Evolutionary conservation across 2,797 vertebrate genomes (phyloP).

Genomic region (Liasis olivaceus): DNA sequence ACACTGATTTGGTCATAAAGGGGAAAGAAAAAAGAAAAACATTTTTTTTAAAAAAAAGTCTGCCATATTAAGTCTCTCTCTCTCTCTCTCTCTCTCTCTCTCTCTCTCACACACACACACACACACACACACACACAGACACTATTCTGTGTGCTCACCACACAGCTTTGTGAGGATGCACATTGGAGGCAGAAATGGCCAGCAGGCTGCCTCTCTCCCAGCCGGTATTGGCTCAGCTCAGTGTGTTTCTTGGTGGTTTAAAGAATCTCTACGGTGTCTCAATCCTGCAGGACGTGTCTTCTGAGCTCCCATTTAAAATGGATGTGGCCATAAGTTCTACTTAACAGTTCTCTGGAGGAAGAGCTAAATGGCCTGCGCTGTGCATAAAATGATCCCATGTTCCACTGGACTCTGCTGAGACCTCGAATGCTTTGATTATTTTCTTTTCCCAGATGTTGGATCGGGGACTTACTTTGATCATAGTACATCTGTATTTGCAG

Average conservation of each 20-base stretch:
- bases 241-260: constrained; percentile 74
- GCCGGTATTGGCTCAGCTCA: constrained; percentile 73
- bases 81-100: neutral
- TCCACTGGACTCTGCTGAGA: constrained; percentile 52
- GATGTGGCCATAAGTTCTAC: constrained; percentile 42
- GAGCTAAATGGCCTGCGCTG: constrained; percentile 36
- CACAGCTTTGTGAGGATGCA: constrained; percentile 69
- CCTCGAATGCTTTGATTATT: constrained; percentile 52
- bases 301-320: constrained; percentile 35
- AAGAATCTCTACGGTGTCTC: constrained; percentile 76
- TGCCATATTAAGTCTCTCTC: constrained; percentile 49
- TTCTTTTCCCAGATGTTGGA: constrained; percentile 51
- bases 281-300: constrained; percentile 63
- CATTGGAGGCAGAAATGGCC: constrained; percentile 65
- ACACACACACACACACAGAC: constrained; percentile 19
- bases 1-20: constrained; percentile 66
- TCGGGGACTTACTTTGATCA: constrained; percentile 68
- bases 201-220: constrained; percentile 67
- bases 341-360: constrained; percentile 52
- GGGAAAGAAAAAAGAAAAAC: constrained; percentile 68
- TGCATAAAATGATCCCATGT: constrained; percentile 42
- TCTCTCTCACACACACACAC: neutral
- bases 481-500: constrained; percentile 77
- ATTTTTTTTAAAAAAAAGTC: constrained; percentile 37
- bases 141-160: constrained; percentile 65